A percentile compares a stretch with the other conserved stretches of the same genome.
phyloP scores from a whole-genome alignment of 2,797 vertebrate species.

The Xiphophorus birchmanni region DNA sequence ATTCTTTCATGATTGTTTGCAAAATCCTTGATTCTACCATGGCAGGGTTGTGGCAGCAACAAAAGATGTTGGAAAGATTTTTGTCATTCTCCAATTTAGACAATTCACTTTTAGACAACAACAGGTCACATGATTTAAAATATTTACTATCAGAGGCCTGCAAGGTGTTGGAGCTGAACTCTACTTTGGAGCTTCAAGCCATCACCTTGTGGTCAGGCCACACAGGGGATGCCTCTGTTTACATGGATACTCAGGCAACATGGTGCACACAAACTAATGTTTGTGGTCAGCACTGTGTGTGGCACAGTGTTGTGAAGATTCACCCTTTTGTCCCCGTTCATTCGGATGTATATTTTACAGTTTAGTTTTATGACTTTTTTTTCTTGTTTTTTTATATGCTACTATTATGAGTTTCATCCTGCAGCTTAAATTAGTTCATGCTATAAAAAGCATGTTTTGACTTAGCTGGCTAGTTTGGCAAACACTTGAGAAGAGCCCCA shows the following conservation, averaged over 20 bases:
- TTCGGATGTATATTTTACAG: not conserved
- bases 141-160: constrained; percentile 9
- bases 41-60: not conserved
- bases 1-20: too few species aligned
- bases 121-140: constrained; percentile 9
- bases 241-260: constrained; percentile 21
- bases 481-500: not conserved
- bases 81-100: constrained; percentile 35
- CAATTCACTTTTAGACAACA: constrained; percentile 28
- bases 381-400: not conserved
- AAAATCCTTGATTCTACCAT: too few species aligned
- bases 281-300: constrained; percentile 45
- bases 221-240: constrained; percentile 49
- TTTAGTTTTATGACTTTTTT: not conserved
- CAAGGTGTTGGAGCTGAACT: constrained; percentile 36
- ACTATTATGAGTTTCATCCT: not conserved
- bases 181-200: constrained; percentile 33
- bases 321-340: not conserved
- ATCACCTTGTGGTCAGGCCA: constrained; percentile 54
- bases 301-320: constrained; percentile 8
- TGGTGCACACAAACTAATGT: constrained; percentile 1
- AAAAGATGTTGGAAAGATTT: constrained; percentile 19
- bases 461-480: not conserved
- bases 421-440: not conserved
- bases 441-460: not conserved